Percentiles rank a stretch among this genome's conserved stretches.
Evolutionary conservation across 2,888 invertebrate genomes (phyloP).

Genomic region (Cylindroiulus punctatus): DNA sequence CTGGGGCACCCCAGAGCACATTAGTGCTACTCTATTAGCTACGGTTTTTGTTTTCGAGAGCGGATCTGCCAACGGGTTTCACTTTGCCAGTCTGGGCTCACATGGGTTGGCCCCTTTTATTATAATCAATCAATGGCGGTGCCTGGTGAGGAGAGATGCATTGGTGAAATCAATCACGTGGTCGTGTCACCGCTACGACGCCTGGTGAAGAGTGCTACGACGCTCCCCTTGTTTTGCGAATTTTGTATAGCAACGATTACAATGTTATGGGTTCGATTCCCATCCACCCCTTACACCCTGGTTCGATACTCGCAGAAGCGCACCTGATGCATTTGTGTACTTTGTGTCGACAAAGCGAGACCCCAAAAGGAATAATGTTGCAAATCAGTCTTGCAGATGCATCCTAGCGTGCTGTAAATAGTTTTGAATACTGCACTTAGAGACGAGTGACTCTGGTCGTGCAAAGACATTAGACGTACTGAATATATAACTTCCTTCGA

Average conservation of each 20-base stretch:
- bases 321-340: background rate
- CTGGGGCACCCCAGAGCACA: slow-evolving; percentile 25
- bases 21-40: slow-evolving; percentile 39
- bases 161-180: slow-evolving; percentile 34
- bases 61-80: slow-evolving; percentile 1
- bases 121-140: slow-evolving; percentile 14
- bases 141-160: background rate
- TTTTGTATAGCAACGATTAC: background rate
- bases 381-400: slow-evolving; percentile 16
- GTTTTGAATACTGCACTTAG: background rate
- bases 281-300: background rate
- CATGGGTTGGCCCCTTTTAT: background rate
- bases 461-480: background rate
- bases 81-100: background rate
- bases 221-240: background rate
- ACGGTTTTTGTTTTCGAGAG: slow-evolving; percentile 4
- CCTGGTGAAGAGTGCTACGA: background rate
- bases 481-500: background rate
- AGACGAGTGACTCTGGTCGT: background rate
- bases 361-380: background rate
- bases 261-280: background rate
- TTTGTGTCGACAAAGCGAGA: background rate
- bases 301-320: background rate
- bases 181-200: background rate
- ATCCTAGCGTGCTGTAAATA: background rate